Evolutionary conservation across 2,888 invertebrate genomes (phyloP).

Genomic region (Microctonus hyperodae): DNA sequence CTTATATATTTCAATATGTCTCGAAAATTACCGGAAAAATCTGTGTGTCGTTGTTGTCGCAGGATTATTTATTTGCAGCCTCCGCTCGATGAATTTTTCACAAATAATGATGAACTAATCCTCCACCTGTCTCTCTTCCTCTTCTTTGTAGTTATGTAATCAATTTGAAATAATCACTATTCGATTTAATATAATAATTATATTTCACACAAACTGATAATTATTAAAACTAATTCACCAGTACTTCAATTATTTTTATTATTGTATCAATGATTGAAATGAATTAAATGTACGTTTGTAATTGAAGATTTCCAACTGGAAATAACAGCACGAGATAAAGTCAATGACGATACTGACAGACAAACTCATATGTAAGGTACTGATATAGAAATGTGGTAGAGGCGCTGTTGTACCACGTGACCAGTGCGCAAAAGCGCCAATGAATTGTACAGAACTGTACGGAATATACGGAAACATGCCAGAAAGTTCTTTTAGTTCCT

Average conservation of each 20-base stretch:
- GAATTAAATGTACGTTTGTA: neutral
- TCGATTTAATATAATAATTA: neutral
- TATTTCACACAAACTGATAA: neutral
- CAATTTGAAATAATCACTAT: neutral
- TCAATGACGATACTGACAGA: constrained; percentile 41
- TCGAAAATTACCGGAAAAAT: constrained; percentile 18
- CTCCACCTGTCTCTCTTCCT: neutral
- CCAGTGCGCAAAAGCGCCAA: constrained; percentile 12
- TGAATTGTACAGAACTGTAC: constrained; percentile 18
- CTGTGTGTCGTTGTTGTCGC: neutral
- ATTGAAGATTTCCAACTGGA: neutral
- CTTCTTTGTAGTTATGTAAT: neutral
- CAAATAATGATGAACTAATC: neutral
- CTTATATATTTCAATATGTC: neutral
- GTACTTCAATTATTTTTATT: neutral
- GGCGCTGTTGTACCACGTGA: constrained; percentile 10
- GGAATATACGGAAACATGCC: constrained; percentile 35
- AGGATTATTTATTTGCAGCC: neutral
- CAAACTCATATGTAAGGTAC: constrained; percentile 26
- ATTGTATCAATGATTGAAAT: neutral
- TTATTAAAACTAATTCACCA: neutral
- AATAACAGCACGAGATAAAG: constrained; percentile 21
- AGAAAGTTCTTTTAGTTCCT: constrained; percentile 36
- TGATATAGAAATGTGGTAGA: constrained; percentile 35
- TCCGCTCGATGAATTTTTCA: neutral